Evolutionary conservation across 2,888 invertebrate genomes (phyloP).

Genomic region (Parascotia fuliginaria): DNA sequence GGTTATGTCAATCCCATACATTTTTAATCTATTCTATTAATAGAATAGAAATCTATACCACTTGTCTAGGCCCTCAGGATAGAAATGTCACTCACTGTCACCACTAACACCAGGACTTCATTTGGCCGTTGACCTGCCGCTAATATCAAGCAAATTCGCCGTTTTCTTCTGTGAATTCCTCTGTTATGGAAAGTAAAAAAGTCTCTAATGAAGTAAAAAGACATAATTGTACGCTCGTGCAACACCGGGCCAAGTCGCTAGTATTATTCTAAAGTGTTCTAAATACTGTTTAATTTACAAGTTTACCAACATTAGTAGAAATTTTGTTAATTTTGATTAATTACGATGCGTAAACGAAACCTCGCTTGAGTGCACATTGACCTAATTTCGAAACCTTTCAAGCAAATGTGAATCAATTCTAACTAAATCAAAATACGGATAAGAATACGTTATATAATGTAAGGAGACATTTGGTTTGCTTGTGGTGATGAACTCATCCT

Average conservation of each 20-base stretch:
- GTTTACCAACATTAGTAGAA: not conserved
- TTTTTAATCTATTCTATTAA: too few relatives aligned
- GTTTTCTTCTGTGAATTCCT: too few relatives aligned
- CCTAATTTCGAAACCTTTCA: constrained; percentile 22
- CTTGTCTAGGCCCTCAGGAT: too few relatives aligned
- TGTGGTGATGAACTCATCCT: not conserved
- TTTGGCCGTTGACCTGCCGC: too few relatives aligned
- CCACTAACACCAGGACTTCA: too few relatives aligned
- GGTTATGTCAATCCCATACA: too few relatives aligned
- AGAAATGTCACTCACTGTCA: too few relatives aligned
- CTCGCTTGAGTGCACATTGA: constrained; percentile 11
- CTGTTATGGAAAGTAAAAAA: too few relatives aligned
- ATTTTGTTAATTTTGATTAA: constrained; percentile 25
- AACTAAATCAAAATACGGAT: constrained; percentile 33
- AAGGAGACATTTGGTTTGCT: constrained; percentile 7
- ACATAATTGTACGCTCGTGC: too few relatives aligned
- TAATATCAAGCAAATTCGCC: too few relatives aligned
- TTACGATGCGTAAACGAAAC: constrained; percentile 18
- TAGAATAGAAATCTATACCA: too few relatives aligned
- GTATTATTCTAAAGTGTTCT: not conserved
- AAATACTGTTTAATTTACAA: not conserved
- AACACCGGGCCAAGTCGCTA: not conserved
- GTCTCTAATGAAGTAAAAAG: too few relatives aligned
- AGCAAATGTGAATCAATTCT: constrained; percentile 31
- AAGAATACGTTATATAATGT: constrained; percentile 16